These are phyloP conservation scores for Hylyphantes graminicola DNA, from an alignment of 1,140 invertebrate species.

Conservation along the genomic window DNA sequence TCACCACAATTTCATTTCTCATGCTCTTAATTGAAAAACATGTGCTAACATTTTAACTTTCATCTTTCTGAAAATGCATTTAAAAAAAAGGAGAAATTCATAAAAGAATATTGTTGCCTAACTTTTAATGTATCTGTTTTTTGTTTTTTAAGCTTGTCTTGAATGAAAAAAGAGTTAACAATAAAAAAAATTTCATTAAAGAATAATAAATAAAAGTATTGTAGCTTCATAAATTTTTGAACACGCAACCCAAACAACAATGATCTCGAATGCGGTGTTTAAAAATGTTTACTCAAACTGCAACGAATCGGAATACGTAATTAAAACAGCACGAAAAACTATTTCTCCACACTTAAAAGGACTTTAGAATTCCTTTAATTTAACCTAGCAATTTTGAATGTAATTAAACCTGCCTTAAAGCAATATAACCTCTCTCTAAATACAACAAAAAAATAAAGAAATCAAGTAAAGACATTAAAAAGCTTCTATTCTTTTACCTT, in stretches of 20 bases:
- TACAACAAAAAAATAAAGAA: neutral
- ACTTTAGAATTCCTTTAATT: constrained; percentile 37
- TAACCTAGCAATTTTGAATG: constrained; percentile 46
- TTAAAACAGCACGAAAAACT: constrained; percentile 8
- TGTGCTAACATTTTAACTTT: no score
- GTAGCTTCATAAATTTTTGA: no score
- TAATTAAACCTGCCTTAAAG: constrained; percentile 55
- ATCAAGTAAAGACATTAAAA: constrained; percentile 46
- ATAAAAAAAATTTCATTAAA: no score
- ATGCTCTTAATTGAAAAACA: no score
- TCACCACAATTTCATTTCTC: no score
- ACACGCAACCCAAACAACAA: neutral
- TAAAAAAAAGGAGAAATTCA: no score
- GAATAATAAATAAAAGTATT: no score
- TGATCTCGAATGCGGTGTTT: neutral
- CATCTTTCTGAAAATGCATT: no score
- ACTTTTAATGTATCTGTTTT: no score
- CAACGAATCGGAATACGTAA: constrained; percentile 10
- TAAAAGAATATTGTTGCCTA: no score
- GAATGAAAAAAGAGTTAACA: no score
- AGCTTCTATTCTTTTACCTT: constrained; percentile 33
- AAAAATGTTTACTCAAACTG: constrained; percentile 32
- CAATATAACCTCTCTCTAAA: constrained; percentile 16
- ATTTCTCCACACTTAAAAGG: constrained; percentile 1
- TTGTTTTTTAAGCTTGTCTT: no score